These are phyloP conservation scores for Loxodonta africana DNA, from an alignment of 2,113 vertebrate genomes.

Conservation along the genomic window DNA sequence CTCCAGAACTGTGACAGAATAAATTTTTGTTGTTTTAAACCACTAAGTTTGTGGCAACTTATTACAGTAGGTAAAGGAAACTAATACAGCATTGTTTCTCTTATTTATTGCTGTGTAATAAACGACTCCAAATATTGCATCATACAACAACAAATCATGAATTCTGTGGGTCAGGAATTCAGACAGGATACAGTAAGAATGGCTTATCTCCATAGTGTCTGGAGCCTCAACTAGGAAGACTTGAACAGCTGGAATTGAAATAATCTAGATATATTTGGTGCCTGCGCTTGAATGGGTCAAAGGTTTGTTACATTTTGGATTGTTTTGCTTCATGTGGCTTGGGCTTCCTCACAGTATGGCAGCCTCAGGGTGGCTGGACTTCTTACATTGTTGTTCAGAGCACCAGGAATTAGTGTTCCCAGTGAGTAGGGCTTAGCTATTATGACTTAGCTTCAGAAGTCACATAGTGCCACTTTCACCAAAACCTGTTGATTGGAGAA, in stretches of 20 bases:
- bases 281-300: not conserved
- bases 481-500: not conserved
- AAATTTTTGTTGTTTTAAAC: too few relatives aligned
- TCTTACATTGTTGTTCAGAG: not conserved
- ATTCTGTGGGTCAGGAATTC: not conserved
- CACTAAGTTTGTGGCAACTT: too few relatives aligned
- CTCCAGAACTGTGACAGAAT: too few relatives aligned
- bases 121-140: not conserved
- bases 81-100: not conserved
- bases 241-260: not conserved
- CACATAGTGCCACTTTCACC: not conserved
- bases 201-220: not conserved
- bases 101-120: not conserved
- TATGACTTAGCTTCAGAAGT: not conserved
- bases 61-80: not conserved
- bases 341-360: not conserved
- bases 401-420: not conserved
- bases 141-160: not conserved
- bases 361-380: too few relatives aligned
- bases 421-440: not conserved
- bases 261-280: not conserved
- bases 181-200: not conserved
- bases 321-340: not conserved
- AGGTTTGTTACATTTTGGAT: not conserved
- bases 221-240: not conserved